Evolutionary conservation across 2,888 invertebrate species (phyloP), one percentile per base, ranked within the genome.

Genomic region (Ornithoptera alexandrae): DNA sequence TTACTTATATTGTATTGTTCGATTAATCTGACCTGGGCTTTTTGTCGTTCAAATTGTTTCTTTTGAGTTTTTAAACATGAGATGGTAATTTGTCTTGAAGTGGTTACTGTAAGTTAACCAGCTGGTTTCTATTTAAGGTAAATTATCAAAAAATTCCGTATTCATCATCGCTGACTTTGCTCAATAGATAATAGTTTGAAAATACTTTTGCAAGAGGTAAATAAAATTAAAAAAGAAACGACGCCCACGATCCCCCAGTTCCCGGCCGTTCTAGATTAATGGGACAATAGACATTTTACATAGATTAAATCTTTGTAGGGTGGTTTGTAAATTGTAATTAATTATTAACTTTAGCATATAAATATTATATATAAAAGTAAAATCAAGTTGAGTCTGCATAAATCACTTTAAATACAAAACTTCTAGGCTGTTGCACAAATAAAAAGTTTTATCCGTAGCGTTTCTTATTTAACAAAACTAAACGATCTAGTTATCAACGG

Each of bases 1-100:
- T 79, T 75, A 69, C 62, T 58, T 67, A 70, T 71, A 72, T 63
- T 61, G 71, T 76, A 73, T 78, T 77, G 73, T 77, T 80, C 73
- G 70, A 72, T 77, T 75, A 72, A 78, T 79, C 77, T 74, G 71
- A 74, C 65, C 30, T 59, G 62, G 60, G 56, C 71, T 62, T 58
- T 62, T 65, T 53, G 53, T n/a, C 6, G 6, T 53, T 18, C n/a
- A 18, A 53, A 53, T n/a, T n/a, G 53, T 53, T 53, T 53, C 53
- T 18, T 53, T 18, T 53, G 53, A 53, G 6, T 53, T 53, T 10
- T 53, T 53, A 17, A 17, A 53, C 53, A 6, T 2, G n/a, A n/a
- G n/a, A 53, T 1, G 10, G n/a, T 53, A 53, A 39, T 10, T 39
- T 10, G 39, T 10, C 39, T 39, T 1, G 39, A 10, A 39, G 39